These are phyloP conservation scores for Microdon myrmicae DNA, from an alignment of 2,888 invertebrate genomes.

Conservation along the genomic window DNA sequence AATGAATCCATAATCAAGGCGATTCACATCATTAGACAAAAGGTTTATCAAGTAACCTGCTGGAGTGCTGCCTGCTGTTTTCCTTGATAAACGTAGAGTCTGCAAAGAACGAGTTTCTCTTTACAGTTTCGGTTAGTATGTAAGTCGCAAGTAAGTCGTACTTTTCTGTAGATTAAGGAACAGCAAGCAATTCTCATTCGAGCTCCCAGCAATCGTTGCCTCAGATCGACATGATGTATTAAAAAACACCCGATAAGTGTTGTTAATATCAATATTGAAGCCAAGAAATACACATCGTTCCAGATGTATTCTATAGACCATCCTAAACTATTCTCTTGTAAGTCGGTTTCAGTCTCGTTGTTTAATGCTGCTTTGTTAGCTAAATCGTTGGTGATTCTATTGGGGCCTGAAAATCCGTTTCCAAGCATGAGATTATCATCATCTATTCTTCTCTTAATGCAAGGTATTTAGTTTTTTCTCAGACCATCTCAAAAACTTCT, in stretches of 20 bases:
- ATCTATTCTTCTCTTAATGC: no score
- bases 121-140: neutral
- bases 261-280: slow-evolving; percentile 60
- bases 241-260: slow-evolving; percentile 62
- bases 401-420: no score
- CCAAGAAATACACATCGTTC: slow-evolving; percentile 63
- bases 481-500: no score
- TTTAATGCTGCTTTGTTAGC: no score
- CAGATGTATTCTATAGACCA: slow-evolving; percentile 56
- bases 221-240: slow-evolving; percentile 66
- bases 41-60: slow-evolving; percentile 93
- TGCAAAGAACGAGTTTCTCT: slow-evolving; percentile 59
- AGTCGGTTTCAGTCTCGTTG: slow-evolving; percentile 14
- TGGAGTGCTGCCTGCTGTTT: slow-evolving; percentile 76
- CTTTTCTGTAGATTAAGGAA: slow-evolving; percentile 76
- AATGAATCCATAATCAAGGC: slow-evolving; percentile 86
- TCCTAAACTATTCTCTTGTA: slow-evolving; percentile 12
- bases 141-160: slow-evolving; percentile 55
- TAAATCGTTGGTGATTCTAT: no score
- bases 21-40: slow-evolving; percentile 91
- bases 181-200: slow-evolving; percentile 75
- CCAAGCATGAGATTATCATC: no score
- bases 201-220: slow-evolving; percentile 70
- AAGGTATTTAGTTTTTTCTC: no score
- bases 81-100: slow-evolving; percentile 76